phyloP scores from a whole-genome alignment of 2,888 invertebrate genomes.

The Pandemis heparana region DNA sequence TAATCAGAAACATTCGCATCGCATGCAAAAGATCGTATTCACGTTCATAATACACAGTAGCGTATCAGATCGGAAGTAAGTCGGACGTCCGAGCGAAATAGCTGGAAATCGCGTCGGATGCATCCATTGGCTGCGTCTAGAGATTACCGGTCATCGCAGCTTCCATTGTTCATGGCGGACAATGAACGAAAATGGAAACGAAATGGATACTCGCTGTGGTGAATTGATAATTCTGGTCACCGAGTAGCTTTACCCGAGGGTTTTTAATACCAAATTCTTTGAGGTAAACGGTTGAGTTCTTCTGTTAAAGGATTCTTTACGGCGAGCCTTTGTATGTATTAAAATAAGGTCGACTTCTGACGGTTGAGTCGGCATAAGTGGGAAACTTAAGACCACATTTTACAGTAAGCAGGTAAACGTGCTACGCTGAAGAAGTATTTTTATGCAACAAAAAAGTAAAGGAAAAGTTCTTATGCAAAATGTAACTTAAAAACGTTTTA shows the following conservation, averaged over 20 bases:
- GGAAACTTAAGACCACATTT: too few relatives aligned
- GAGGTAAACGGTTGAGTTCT: background rate
- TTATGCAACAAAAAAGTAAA: too few relatives aligned
- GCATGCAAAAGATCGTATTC: background rate
- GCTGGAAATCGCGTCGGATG: slow-evolving; percentile 2
- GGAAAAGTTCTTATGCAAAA: too few relatives aligned
- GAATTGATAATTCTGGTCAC: background rate
- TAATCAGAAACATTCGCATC: too few relatives aligned
- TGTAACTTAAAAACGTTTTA: too few relatives aligned
- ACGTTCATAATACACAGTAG: background rate
- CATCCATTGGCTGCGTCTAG: background rate
- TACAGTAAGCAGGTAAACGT: too few relatives aligned
- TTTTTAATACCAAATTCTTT: background rate
- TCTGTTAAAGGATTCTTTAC: too few relatives aligned
- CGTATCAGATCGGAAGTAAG: slow-evolving; percentile 6
- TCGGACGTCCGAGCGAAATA: background rate
- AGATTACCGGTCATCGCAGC: slow-evolving; percentile 7
- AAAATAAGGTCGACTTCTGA: too few relatives aligned
- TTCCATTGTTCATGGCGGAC: slow-evolving; percentile 9
- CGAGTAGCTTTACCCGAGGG: background rate
- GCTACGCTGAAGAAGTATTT: too few relatives aligned
- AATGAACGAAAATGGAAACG: background rate
- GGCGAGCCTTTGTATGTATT: too few relatives aligned
- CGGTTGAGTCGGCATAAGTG: too few relatives aligned
- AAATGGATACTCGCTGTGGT: background rate